A percentile compares a stretch with the other conserved stretches of the same genome.
Conservation (phyloP, 2,888 invertebrate genomes). For the Nineta flava region DNA sequence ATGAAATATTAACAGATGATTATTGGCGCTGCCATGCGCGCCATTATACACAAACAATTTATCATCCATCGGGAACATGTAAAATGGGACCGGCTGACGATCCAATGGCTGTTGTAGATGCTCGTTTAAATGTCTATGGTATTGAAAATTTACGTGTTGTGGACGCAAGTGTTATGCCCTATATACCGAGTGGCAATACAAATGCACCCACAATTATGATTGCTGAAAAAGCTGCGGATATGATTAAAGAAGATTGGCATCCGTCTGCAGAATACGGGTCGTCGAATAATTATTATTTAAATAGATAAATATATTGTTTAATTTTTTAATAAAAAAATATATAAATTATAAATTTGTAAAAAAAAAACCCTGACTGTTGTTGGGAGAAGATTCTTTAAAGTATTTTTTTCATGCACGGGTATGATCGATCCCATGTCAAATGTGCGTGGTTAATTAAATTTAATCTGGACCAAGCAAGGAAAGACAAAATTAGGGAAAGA, state of each 20-base stretch:
- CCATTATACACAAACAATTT: slow-evolving; percentile 62
- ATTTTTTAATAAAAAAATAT: no score
- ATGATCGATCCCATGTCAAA: no score
- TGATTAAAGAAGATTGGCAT: slow-evolving; percentile 61
- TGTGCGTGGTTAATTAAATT: no score
- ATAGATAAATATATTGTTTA: no score
- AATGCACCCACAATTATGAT: slow-evolving; percentile 75
- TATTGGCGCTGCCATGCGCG: slow-evolving; percentile 63
- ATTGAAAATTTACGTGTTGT: slow-evolving; percentile 52
- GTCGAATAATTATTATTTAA: no score
- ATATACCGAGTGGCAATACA: slow-evolving; percentile 61
- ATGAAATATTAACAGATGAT: slow-evolving; percentile 48
- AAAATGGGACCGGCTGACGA: slow-evolving; percentile 58
- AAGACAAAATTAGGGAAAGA: no score
- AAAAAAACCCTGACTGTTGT: no score
- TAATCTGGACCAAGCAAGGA: no score
- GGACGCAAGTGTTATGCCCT: slow-evolving; percentile 74
- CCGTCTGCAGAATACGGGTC: no score
- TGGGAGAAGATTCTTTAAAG: no score
- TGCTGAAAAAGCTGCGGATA: slow-evolving; percentile 65
- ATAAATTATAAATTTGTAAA: no score
- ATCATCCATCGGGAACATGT: slow-evolving; percentile 67
- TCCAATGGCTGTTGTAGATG: slow-evolving; percentile 50
- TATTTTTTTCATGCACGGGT: no score
- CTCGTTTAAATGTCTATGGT: slow-evolving; percentile 49